Evolutionary conservation across 1,140 invertebrate species (phyloP), one percentile per base, ranked within the genome.

Genomic region (Caerostris darwini): DNA sequence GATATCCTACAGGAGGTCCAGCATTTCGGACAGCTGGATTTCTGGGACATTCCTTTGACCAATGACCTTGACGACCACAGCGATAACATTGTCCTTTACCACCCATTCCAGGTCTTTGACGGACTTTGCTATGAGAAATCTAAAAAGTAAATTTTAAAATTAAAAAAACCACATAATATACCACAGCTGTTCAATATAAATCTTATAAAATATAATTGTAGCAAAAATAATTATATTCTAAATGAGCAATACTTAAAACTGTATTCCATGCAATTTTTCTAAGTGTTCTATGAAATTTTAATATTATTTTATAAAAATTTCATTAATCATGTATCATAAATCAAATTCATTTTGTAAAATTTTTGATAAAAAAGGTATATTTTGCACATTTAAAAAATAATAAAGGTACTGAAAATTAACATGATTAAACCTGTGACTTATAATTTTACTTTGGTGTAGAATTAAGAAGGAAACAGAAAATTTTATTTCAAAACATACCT

Each of bases 1-100:
- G 87, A 57, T 92, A 94, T 10, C 87, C 89, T 10, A 92, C 67
- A 91, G 93, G 93, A 86, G 81, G 82, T 85, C 92, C 86, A 81
- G n/a, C 83, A 91, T 91, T 91, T 61, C 83, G n/a, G 56, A 85
- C 67, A 88, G 92, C 92, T 10, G 90, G 77, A 67, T 90, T 90
- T 54, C 93, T 59, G 3, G 95, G 95, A 82, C 95, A 95, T 93
- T 95, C 95, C 67, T 95, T 95, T 2, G 95, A 99, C 98, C 98
- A 99, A 96, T 99, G 98, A 95, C 98, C 98, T 95, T 98, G 98
- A 96, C 98, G 97, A 92, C 98, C 98, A 97, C 98, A 99, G 96
- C 98, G 97, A 96, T 98, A 99, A 96, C 98, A 99, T 96, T 98
- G 98, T 96, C 98, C 98, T 95, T 98, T 98, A 96, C 98, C 98